Evolutionary conservation across 2,113 vertebrate species (phyloP), one percentile per base, ranked within the genome.

Genomic region (Callopanchax toddi): DNA sequence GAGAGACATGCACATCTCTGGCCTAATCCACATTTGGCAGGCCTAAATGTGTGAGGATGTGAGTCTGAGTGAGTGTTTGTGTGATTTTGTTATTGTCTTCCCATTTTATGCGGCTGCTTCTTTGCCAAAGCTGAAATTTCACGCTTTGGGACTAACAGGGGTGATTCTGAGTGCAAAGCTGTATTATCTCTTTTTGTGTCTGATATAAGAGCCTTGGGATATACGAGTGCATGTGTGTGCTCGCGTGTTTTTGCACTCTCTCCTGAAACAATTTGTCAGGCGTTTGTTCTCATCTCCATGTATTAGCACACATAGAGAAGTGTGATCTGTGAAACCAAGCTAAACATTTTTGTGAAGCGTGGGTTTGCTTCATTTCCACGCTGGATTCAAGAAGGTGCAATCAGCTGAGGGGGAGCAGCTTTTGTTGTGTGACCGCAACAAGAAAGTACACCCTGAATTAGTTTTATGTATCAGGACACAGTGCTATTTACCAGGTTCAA

Each of bases 41-140:
- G 40, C 21, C 21, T 54, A 15, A 45, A 17, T 18, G 62, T 54
- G 62, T 60, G 77, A 77, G 67, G 60, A 64, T 67, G 8, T 36
- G 50, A 29, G 40, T 76, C 40, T 71, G 34, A 70, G 51, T 23
- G 39, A 64, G 53, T 22, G 64, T 59, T 46, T 67, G 57, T 71
- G 75, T 20, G n/a, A 54, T 79, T n/a, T 70, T 78, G 52, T 78
- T 80, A 80, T 74, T 78, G 78, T 85, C 61, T 60, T 57, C 51
- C 32, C 23, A 22, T 55, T 71, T 68, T 70, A 56, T 48, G 67
- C 49, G 43, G 60, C 49, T n/a, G 55, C 37, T 16, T 55, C 61
- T 73, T 78, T 79, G 72, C 80, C 75, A 88, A 86, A 86, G 84
- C 78, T 71, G 78, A 76, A 76, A 88, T 89, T 88, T 88, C 86